Conservation (phyloP, 2,888 invertebrate genomes). For the Lacanobia wlatinum region DNA sequence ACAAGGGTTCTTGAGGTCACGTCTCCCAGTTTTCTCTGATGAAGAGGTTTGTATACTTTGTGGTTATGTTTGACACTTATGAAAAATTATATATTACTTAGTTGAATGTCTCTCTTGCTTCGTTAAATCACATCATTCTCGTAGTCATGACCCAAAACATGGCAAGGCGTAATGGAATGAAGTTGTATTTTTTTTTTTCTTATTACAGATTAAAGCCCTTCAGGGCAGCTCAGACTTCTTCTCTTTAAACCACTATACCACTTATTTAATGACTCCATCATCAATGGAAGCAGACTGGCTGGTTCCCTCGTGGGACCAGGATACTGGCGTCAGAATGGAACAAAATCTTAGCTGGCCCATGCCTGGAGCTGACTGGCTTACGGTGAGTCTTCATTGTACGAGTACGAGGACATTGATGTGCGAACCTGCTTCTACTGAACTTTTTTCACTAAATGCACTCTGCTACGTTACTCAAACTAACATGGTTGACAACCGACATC, state of each 20-base stretch:
- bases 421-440: too few relatives aligned
- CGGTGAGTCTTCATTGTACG: constrained; percentile 72
- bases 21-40: constrained; percentile 86
- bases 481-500: too few relatives aligned
- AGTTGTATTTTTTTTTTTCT: constrained; percentile 37
- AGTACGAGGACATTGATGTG: too few relatives aligned
- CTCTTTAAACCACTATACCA: constrained; percentile 91
- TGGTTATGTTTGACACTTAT: too few relatives aligned
- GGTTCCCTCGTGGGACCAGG: constrained; percentile 82
- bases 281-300: constrained; percentile 74
- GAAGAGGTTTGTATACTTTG: constrained; percentile 80
- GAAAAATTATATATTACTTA: too few relatives aligned
- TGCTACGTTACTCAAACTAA: too few relatives aligned
- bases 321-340: constrained; percentile 79
- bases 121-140: too few relatives aligned
- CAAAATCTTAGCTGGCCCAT: constrained; percentile 83
- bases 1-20: constrained; percentile 86
- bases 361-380: constrained; percentile 85
- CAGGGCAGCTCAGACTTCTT: constrained; percentile 90
- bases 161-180: neutral
- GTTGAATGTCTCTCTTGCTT: too few relatives aligned
- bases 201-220: constrained; percentile 77
- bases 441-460: too few relatives aligned
- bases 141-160: too few relatives aligned
- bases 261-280: constrained; percentile 82